Base-by-base conservation (phyloP, 2,888 invertebrate genomes). In the Gisinianus flammeolus region DNA sequence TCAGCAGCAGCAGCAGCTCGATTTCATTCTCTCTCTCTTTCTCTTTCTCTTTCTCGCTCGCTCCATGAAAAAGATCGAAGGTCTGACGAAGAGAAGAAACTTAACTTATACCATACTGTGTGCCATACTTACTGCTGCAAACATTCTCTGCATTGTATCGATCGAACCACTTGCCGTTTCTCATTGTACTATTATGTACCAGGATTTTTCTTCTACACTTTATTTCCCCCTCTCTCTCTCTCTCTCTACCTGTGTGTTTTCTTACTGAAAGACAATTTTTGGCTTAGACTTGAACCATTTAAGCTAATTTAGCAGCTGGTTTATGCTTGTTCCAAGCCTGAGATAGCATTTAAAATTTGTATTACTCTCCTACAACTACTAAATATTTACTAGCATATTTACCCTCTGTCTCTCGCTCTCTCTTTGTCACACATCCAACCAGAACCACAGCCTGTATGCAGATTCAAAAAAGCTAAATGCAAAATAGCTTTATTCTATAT, bases 91-190 rank as follows among this genome's bases (percentile, higher is more conserved):
- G 26, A 26, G 26, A 26, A 62, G 26, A 62, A 28, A 62, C 62
- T 62, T 62, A 62, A 62, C 62, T 62, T 62, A 2, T 67, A 67
- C 33, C 30, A 2, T 24, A 44, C 68, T 33, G 1, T 68, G 62
- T 62, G 62, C 62, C 26, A 58, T 72, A 77, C 77, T 76, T 81
- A 79, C 81, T 83, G 74, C 82, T 83, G 83, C 84, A 84, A 84
- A 84, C 84, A 83, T 84, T 84, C 83, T 84, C 84, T 84, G 84
- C 84, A 84, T 83, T 81, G 82, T 84, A 84, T 84, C 84, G 84
- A 84, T 84, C 83, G 75, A 56, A 68, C 19, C 12, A 24, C 56
- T 76, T 68, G 56, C 76, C 76, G 58, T 76, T 58, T 54, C 68
- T 56, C 10, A 31, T 54, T 56, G 52, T 24, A 35, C 58, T 12